Conservation (phyloP, 2,888 invertebrate genomes). For the Branchipolynoe longqiensis region DNA sequence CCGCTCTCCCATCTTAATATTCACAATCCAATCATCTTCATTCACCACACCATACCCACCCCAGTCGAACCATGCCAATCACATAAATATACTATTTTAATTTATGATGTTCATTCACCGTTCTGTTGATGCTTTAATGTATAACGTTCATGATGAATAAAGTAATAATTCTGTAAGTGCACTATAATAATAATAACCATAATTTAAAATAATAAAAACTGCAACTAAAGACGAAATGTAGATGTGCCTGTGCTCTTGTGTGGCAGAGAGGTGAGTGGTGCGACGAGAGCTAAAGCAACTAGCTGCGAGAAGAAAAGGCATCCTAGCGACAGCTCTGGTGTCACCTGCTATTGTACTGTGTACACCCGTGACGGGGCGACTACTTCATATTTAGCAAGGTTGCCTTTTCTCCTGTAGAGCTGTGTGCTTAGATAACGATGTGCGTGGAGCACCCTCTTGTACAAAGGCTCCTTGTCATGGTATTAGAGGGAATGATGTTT, state of each 20-base stretch:
- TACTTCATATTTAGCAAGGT: background rate
- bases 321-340: background rate
- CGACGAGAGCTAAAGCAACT: conserved; percentile 16
- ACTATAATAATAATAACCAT: no score
- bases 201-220: no score
- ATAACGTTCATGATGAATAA: conserved; percentile 1
- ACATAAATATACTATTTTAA: conserved; percentile 3
- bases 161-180: conserved; percentile 2
- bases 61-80: conserved; percentile 15
- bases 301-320: background rate
- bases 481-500: no score
- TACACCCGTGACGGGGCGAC: background rate
- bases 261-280: conserved; percentile 33
- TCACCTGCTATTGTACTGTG: conserved; percentile 1
- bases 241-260: conserved; percentile 40
- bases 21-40: no score
- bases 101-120: conserved; percentile 41
- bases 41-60: no score
- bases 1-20: no score
- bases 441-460: no score
- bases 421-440: background rate
- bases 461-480: background rate
- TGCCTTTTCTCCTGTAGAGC: background rate
- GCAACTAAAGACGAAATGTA: background rate
- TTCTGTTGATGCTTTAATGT: conserved; percentile 40